These are phyloP conservation scores for Procavia capensis DNA, from an alignment of 2,113 vertebrate species.

Conservation along the genomic window DNA sequence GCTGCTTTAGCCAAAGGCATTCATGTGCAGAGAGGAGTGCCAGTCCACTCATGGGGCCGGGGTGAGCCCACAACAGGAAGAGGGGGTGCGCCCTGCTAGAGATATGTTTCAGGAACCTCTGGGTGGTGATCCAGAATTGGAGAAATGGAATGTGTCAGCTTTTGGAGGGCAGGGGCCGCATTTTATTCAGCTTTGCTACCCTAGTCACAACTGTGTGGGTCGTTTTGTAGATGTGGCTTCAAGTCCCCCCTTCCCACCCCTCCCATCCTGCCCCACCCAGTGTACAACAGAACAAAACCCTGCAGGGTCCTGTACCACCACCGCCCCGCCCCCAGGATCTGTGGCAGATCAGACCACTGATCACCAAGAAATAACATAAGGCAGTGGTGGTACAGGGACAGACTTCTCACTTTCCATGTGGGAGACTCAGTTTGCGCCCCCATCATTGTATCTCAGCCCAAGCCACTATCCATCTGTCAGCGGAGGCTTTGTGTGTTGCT, in stretches of 20 bases:
- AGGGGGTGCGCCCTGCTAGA: rapidly evolving
- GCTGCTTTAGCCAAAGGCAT: not conserved
- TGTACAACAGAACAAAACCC: not conserved
- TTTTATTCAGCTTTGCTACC: not conserved
- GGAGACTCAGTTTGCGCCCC: not conserved
- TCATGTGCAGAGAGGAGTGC: rapidly evolving
- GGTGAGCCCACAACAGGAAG: not conserved
- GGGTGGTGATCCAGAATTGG: not conserved
- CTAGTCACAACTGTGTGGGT: rapidly evolving
- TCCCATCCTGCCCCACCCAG: too few relatives aligned
- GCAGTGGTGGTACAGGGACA: not conserved
- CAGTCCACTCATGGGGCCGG: rapidly evolving
- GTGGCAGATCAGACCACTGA: not conserved
- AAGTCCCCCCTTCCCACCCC: too few relatives aligned
- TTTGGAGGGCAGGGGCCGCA: not conserved
- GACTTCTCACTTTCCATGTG: not conserved
- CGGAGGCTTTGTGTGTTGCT: not conserved
- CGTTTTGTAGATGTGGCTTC: not conserved
- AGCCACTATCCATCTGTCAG: not conserved
- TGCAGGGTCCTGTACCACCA: too few relatives aligned
- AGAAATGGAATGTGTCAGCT: not conserved
- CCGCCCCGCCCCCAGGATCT: not conserved
- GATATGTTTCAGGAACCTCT: not conserved
- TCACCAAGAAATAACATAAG: not conserved
- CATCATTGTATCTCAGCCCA: not conserved